phyloP scores from a whole-genome alignment of 2,888 invertebrate genomes.

The Lordiphosa fenestrarum region DNA sequence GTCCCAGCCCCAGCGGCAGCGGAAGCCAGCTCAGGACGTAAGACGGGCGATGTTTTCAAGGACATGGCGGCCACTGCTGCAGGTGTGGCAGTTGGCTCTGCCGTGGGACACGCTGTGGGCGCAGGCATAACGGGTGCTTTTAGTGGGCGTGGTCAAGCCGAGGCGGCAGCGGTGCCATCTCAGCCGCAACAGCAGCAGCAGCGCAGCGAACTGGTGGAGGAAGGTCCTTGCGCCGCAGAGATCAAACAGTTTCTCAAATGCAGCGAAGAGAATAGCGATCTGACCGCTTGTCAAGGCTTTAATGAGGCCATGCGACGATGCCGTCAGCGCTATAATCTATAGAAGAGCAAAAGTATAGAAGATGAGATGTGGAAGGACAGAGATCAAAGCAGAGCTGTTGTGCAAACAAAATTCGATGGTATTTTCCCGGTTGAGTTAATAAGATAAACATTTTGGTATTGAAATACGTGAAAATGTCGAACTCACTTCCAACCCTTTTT shows the following conservation, averaged over 20 bases:
- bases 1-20: slow-evolving; percentile 7
- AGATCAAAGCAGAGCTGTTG: too few relatives aligned
- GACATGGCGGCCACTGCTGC: slow-evolving; percentile 65
- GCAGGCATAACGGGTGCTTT: slow-evolving; percentile 57
- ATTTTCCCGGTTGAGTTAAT: too few relatives aligned
- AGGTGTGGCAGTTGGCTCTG: slow-evolving; percentile 62
- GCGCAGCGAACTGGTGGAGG: slow-evolving; percentile 43
- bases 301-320: slow-evolving; percentile 59
- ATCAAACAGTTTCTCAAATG: slow-evolving; percentile 58
- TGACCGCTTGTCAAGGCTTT: slow-evolving; percentile 44
- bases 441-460: too few relatives aligned
- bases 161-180: slow-evolving; percentile 4
- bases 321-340: slow-evolving; percentile 54
- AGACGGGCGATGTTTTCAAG: slow-evolving; percentile 48
- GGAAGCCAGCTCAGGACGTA: slow-evolving; percentile 38
- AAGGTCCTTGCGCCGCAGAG: slow-evolving; percentile 56
- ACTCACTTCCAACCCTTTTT: too few relatives aligned
- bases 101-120: slow-evolving; percentile 63
- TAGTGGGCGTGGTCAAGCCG: slow-evolving; percentile 38
- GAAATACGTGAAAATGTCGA: too few relatives aligned
- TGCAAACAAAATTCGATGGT: too few relatives aligned
- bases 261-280: slow-evolving; percentile 56
- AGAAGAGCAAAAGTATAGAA: background rate
- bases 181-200: slow-evolving; percentile 8
- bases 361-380: too few relatives aligned